phyloP scores from a whole-genome alignment of 2,113 vertebrate species.

The Oreocharis arfaki region DNA sequence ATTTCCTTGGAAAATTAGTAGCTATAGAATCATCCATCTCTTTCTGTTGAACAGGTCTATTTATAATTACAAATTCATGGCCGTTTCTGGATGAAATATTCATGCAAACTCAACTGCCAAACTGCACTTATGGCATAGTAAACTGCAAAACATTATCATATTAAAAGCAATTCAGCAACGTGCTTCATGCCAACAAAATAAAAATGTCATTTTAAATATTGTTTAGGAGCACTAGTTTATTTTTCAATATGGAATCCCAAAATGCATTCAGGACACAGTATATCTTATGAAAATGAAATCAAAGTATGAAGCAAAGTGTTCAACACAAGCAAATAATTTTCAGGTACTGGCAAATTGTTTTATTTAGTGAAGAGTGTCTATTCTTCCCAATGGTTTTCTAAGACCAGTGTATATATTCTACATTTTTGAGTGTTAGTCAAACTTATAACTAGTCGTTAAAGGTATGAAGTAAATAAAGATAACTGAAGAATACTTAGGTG shows the following conservation, averaged over 20 bases:
- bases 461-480: not conserved
- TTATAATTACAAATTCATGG: slow-evolving; percentile 70
- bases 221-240: slow-evolving; percentile 61
- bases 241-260: slow-evolving; percentile 40
- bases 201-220: slow-evolving; percentile 73
- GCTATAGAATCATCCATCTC: slow-evolving; percentile 49
- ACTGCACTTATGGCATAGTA: slow-evolving; percentile 65
- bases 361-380: not conserved
- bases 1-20: slow-evolving; percentile 30
- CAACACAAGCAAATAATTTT: not conserved
- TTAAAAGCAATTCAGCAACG: slow-evolving; percentile 71
- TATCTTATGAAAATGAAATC: slow-evolving; percentile 48
- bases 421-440: not conserved
- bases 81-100: slow-evolving; percentile 75
- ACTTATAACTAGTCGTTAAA: not conserved
- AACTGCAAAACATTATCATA: slow-evolving; percentile 70
- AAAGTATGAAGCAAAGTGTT: slow-evolving; percentile 4
- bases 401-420: not conserved
- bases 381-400: not conserved
- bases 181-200: slow-evolving; percentile 68
- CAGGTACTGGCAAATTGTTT: not conserved
- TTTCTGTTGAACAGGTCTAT: slow-evolving; percentile 58
- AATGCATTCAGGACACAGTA: slow-evolving; percentile 34
- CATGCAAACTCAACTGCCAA: slow-evolving; percentile 66
- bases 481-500: not conserved